phyloP scores from a whole-genome alignment of 2,888 invertebrate species.

The Esperia sulphurella region DNA sequence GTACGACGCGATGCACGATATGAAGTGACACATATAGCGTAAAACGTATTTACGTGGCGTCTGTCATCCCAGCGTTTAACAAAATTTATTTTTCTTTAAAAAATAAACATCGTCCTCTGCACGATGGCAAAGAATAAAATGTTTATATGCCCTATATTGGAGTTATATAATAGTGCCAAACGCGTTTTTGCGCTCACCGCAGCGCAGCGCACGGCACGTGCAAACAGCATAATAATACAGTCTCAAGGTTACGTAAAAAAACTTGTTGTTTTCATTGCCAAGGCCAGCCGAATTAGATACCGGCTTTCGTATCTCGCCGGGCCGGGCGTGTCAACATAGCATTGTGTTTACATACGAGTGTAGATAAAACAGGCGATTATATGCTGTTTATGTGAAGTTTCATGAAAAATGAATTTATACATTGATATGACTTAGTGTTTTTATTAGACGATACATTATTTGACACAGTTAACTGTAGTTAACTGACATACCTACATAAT shows the following conservation, averaged over 20 bases:
- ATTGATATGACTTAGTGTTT: background rate
- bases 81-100: no score
- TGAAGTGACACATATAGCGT: no score
- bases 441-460: background rate
- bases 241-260: constrained; percentile 53
- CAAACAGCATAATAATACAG: constrained; percentile 50
- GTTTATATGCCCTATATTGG: no score
- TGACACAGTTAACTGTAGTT: no score
- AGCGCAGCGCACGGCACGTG: constrained; percentile 22
- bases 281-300: constrained; percentile 74
- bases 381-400: constrained; percentile 23
- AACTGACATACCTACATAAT: no score
- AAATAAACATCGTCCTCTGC: no score
- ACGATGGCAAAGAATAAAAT: no score
- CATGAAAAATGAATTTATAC: constrained; percentile 4
- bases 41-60: no score
- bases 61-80: no score
- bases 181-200: background rate
- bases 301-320: constrained; percentile 55
- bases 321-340: constrained; percentile 60
- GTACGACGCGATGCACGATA: no score
- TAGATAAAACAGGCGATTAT: constrained; percentile 49
- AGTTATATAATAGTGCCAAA: background rate
- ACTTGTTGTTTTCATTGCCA: constrained; percentile 74
- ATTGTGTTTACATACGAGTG: constrained; percentile 57